phyloP scores from a whole-genome alignment of 1,140 invertebrate genomes.

The Cherax quadricarinatus region DNA sequence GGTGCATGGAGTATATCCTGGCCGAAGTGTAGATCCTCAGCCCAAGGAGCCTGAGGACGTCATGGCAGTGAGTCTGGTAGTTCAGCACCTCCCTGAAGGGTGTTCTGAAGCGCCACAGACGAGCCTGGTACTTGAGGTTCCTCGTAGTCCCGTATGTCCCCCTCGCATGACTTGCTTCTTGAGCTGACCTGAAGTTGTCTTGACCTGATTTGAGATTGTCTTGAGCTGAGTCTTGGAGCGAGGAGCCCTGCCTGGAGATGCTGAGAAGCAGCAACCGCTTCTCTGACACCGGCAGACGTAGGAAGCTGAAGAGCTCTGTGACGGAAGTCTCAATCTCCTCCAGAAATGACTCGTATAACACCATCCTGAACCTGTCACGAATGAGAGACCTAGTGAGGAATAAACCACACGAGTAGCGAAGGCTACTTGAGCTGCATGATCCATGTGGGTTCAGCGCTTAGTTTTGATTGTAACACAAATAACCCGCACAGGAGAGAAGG shows the following conservation, averaged over 20 bases:
- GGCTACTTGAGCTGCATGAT: too few species aligned
- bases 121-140: constrained; percentile 20
- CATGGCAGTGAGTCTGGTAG: constrained; percentile 3
- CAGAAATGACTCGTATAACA: constrained; percentile 24
- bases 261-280: background rate
- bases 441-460: too few species aligned
- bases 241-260: background rate
- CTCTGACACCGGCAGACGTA: background rate
- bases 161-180: background rate
- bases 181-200: background rate
- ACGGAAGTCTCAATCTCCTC: background rate
- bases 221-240: background rate
- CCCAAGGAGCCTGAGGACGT: background rate
- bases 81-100: constrained; percentile 1
- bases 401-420: too few species aligned
- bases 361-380: constrained; percentile 32
- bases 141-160: constrained; percentile 19
- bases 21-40: constrained; percentile 19
- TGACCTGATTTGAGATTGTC: background rate
- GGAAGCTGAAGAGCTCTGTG: constrained; percentile 1
- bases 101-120: constrained; percentile 13
- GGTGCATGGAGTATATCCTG: background rate
- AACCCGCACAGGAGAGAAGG: too few species aligned
- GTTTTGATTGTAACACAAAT: too few species aligned
- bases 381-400: background rate